Evolutionary conservation across 2,888 invertebrate genomes (phyloP), one percentile per base, ranked within the genome.

Genomic region (Sarcophaga variegata): DNA sequence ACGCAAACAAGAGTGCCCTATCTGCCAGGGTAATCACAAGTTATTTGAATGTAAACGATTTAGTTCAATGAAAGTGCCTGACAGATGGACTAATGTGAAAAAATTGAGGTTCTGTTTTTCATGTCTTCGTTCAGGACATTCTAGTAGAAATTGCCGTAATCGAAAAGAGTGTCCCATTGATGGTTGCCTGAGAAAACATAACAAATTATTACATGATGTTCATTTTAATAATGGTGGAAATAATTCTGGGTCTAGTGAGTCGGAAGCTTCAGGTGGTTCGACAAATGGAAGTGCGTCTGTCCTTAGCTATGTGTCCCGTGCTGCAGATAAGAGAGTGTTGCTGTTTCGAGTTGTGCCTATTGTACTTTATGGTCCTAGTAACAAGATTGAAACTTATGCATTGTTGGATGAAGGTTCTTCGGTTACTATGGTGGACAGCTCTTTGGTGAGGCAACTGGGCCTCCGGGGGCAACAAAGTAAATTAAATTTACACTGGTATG

Each of bases 401-500:
- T 77, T 67, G 67, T 60, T 77, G 14, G 60, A 76, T 66, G 59
- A 76, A 76, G 66, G 76, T 54, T 76, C 76, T n/a, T 79, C 79
- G 8, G 62, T 86, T 12, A 66, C 78, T 14, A 70, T 74, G 63
- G 49, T 67, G 74, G 82, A 69, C 47, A 54, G 0, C 5, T 27
- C 3, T 4, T 27, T 27, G 27, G 27, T 27, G 27, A 27, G 27
- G 27, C 27, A 27, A 27, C 27, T 27, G 27, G 27, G 5, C 27
- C 27, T 27, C 5, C 27, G 27, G 27, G 27, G 27, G 27, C 27
- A 27, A 27, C 27, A 27, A 27, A 27, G 27, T 27, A 27, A 27
- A 27, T 5, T 27, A 27, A 27, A 27, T 27, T 27, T 5, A 27
- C 25, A 27, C 4, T 27, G 27, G 54, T 20, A 27, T 27, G 5